Evolutionary conservation across 2,113 vertebrate species (phyloP).

Genomic region (Promerops cafer): DNA sequence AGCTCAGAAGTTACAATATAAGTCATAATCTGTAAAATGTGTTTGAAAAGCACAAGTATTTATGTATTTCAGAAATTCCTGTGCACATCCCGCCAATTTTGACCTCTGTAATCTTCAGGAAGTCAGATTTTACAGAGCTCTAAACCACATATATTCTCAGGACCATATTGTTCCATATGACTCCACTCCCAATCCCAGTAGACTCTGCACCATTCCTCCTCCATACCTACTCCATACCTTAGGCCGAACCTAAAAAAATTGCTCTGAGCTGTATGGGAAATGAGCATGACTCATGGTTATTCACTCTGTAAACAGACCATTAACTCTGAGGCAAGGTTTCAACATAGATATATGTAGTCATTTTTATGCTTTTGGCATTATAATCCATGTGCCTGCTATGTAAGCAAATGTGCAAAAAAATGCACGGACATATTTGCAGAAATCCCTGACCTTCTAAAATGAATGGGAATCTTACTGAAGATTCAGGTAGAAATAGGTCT

Average conservation of each 20-base stretch:
- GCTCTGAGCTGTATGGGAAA: neutral
- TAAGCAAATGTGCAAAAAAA: neutral
- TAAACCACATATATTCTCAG: neutral
- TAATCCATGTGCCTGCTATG: neutral
- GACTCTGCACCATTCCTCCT: neutral
- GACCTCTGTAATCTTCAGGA: neutral
- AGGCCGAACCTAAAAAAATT: neutral
- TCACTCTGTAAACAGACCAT: neutral
- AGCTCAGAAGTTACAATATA: neutral
- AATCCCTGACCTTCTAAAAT: neutral
- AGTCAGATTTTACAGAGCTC: neutral
- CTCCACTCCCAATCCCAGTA: neutral
- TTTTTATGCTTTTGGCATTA: neutral
- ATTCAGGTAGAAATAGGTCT: neutral
- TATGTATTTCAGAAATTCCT: neutral
- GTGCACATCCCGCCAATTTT: neutral
- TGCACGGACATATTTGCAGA: accelerated
- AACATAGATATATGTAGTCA: neutral
- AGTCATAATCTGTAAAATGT: neutral
- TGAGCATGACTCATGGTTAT: neutral
- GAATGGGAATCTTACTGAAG: neutral
- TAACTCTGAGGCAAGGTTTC: neutral
- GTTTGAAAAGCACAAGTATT: neutral
- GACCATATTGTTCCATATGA: neutral
- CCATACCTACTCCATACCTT: neutral